Percentiles rank a stretch among this genome's conserved stretches.
Evolutionary conservation across 2,797 vertebrate genomes (phyloP).

Genomic region (Spizella passerina): DNA sequence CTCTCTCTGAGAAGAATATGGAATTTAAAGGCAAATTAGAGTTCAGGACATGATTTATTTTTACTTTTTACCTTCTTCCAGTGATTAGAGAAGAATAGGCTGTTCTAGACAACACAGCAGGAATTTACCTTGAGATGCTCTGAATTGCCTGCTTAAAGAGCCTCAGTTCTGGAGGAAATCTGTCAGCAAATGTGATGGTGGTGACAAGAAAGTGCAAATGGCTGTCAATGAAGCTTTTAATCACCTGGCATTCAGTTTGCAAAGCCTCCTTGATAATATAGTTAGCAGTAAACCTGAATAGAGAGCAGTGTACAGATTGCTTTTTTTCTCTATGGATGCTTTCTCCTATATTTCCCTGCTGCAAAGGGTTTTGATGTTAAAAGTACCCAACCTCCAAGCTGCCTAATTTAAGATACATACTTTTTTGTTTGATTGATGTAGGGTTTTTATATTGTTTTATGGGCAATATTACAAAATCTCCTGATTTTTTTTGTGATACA

Average conservation of each 20-base stretch:
- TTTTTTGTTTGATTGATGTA: background rate
- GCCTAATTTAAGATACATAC: background rate
- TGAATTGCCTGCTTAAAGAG: background rate
- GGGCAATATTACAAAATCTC: background rate
- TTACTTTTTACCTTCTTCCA: background rate
- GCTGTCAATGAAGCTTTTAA: background rate
- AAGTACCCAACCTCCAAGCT: background rate
- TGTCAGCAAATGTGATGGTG: background rate
- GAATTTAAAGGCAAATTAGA: background rate
- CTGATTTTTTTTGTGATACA: background rate
- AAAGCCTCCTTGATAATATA: background rate
- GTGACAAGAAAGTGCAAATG: background rate
- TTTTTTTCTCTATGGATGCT: background rate
- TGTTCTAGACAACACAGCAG: background rate
- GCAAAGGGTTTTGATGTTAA: background rate
- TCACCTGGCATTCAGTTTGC: background rate
- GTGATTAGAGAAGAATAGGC: background rate
- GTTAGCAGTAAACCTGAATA: background rate
- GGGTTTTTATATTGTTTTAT: background rate
- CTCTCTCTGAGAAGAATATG: background rate
- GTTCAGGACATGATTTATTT: background rate
- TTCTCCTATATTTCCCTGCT: background rate
- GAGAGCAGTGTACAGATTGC: background rate
- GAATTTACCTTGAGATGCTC: background rate
- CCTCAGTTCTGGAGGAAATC: background rate